These are phyloP conservation scores for Hesperophylax magnus DNA, from an alignment of 1,140 invertebrate species.

Conservation along the genomic window DNA sequence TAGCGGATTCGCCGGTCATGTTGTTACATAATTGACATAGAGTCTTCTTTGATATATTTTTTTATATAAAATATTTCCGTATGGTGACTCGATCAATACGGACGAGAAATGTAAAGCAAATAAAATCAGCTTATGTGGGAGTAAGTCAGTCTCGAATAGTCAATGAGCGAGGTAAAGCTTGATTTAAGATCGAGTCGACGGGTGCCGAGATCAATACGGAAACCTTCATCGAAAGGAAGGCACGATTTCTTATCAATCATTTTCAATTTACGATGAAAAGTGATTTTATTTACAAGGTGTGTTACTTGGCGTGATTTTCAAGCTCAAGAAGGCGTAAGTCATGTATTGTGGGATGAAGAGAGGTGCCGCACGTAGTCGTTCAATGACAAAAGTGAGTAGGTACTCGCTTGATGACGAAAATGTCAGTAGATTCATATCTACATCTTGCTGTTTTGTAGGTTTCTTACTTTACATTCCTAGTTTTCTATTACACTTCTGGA, in stretches of 20 bases:
- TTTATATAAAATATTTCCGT: too few relatives aligned
- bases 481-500: too few relatives aligned
- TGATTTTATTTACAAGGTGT: background rate
- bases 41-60: too few relatives aligned
- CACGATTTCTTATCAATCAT: background rate
- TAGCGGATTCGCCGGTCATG: too few relatives aligned
- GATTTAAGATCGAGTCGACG: background rate
- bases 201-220: constrained; percentile 1
- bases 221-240: constrained; percentile 19
- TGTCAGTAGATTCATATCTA: background rate
- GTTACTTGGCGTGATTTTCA: background rate
- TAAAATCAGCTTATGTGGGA: background rate
- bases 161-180: constrained; percentile 4
- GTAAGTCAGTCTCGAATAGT: constrained; percentile 3
- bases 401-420: background rate
- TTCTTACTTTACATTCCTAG: too few relatives aligned
- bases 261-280: background rate
- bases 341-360: constrained; percentile 10
- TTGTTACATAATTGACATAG: too few relatives aligned
- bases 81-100: background rate
- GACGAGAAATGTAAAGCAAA: background rate
- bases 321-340: constrained; percentile 10
- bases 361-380: background rate
- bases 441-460: too few relatives aligned
- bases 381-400: background rate